A percentile compares a stretch with the other conserved stretches of the same genome.
These are phyloP conservation scores for Machimus rusticus DNA, from an alignment of 2,888 invertebrate species.

Conservation along the genomic window DNA sequence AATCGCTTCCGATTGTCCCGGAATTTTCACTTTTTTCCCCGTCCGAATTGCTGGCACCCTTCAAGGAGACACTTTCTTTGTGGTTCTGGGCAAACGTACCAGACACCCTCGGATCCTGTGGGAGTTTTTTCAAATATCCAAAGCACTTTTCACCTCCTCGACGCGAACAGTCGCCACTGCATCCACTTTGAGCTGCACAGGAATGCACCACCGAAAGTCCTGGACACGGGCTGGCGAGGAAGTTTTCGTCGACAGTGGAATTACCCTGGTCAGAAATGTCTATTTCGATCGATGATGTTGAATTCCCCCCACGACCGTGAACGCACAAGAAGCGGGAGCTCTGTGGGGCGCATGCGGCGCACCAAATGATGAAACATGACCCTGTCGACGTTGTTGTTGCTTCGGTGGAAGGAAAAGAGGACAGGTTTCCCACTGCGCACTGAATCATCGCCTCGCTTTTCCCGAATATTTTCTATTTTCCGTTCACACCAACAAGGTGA, in stretches of 20 bases:
- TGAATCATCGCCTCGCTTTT: constrained; percentile 4
- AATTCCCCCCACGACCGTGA: constrained; percentile 43
- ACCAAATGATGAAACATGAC: constrained; percentile 40
- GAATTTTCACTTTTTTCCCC: not conserved
- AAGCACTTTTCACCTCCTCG: not conserved
- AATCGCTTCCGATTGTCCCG: not conserved
- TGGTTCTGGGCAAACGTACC: not conserved
- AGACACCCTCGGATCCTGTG: not conserved
- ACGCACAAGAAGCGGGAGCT: constrained; percentile 38
- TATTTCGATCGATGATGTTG: constrained; percentile 47
- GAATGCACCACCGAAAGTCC: not conserved
- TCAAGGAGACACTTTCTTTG: not conserved
- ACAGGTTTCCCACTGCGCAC: constrained; percentile 10
- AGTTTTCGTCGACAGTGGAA: not conserved
- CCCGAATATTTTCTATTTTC: not conserved
- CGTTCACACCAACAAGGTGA: not conserved
- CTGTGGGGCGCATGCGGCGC: constrained; percentile 47
- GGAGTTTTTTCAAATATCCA: not conserved
- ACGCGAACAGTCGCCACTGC: not conserved
- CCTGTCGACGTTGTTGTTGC: constrained; percentile 33
- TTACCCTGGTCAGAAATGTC: constrained; percentile 40
- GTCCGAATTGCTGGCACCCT: not conserved
- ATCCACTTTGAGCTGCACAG: not conserved
- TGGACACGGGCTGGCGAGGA: not conserved
- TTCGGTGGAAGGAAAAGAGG: not conserved